Base-by-base conservation (phyloP, 2,888 invertebrate genomes). In the Tetranychus piercei region DNA sequence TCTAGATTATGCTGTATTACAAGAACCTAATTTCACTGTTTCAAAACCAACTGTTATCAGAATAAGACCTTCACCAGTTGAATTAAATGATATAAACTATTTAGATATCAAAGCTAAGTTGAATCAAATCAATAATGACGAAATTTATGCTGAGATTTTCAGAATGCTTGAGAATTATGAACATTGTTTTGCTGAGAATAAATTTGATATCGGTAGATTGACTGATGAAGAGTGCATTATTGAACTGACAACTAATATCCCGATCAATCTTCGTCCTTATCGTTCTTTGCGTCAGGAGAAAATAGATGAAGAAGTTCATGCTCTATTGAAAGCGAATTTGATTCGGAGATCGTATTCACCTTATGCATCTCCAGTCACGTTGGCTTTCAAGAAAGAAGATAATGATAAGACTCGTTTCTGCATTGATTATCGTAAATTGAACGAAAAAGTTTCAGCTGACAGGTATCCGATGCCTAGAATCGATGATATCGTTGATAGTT, bases 361-460 rank as follows among this genome's bases (percentile, higher is more conserved):
- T n/a, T 76, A 66, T 44, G 64, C 74, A 6, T 72, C n/a, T n/a
- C 76, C 76, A 1, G 73, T 76, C 3, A 44, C 66, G 9, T n/a
- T 75, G 1, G 76, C 75, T 2, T 22, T 34, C 34, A 76, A 76
- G 44, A 74, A 71, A 23, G 71, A 76, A 22, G 73, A 43, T 20
- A 66, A 20, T 18, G 22, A 66, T 6, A 75, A 64, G 45, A 72
- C 18, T 11, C 34, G 74, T 9, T 55, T 76, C 6, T 74, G 74
- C 67, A 44, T 76, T 22, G 75, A 76, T 69, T 76, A 44, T 45
- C 43, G 75, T 22, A 18, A 71, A 65, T 44, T 76, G 20, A 72
- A 75, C 43, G 64, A 45, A 8, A 20, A 69, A 6, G 71, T 70
- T 2, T 23, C 71, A 9, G 34, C 44, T n/a, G 76, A 76, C 18